Conservation (phyloP, 2,113 vertebrate species). For the Xiphorhynchus elegans region DNA sequence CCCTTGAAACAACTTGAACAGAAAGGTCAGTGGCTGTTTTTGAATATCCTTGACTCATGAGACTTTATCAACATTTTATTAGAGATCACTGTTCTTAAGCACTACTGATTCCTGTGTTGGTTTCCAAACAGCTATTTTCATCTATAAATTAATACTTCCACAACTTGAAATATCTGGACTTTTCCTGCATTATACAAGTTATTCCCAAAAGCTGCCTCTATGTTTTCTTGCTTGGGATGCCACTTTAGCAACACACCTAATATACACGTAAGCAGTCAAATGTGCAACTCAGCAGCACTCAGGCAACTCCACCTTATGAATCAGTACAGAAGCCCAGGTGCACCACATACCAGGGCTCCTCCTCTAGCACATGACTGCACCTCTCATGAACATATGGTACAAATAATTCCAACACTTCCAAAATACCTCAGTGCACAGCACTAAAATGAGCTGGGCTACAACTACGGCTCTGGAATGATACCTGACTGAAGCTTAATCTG, state of each 20-base stretch:
- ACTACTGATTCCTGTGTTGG: not conserved
- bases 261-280: not conserved
- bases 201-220: not conserved
- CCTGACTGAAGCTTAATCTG: not conserved
- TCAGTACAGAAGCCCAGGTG: not conserved
- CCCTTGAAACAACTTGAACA: not conserved
- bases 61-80: not conserved
- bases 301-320: not conserved
- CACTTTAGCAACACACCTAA: not conserved
- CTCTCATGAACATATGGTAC: fast-evolving
- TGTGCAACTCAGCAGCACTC: not conserved
- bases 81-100: not conserved
- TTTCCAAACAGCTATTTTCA: not conserved
- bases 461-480: not conserved
- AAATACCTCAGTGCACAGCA: fast-evolving
- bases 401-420: not conserved
- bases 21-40: not conserved
- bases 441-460: not conserved
- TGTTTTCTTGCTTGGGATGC: not conserved
- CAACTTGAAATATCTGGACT: not conserved
- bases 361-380: not conserved
- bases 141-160: not conserved
- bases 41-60: not conserved
- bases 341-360: fast-evolving
- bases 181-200: not conserved